A percentile compares a stretch with the other conserved stretches of the same genome.
Evolutionary conservation across 2,113 vertebrate species (phyloP).

Genomic region (Etheostoma cragini): DNA sequence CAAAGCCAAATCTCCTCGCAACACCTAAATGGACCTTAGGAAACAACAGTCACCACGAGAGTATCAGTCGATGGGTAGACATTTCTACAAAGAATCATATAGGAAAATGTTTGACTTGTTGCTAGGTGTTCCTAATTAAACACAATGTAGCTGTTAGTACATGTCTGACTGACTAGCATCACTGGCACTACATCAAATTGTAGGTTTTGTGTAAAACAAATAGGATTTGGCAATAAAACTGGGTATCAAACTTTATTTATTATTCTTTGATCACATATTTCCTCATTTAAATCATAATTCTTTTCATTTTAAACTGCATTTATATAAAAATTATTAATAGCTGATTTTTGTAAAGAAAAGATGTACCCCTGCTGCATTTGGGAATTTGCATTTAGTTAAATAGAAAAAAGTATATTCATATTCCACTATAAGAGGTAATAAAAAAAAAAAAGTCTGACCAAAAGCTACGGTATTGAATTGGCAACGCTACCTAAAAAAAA

Average conservation of each 20-base stretch:
- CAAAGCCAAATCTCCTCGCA: slow-evolving; percentile 91
- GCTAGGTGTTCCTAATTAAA: neutral
- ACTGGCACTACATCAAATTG: neutral
- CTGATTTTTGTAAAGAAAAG: neutral
- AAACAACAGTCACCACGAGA: neutral
- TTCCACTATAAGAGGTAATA: too few relatives aligned
- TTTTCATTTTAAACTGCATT: neutral
- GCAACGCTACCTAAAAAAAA: neutral
- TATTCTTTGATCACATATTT: neutral
- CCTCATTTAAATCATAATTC: neutral
- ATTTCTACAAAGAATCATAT: neutral
- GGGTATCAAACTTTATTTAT: too few relatives aligned
- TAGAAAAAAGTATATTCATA: too few relatives aligned
- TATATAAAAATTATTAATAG: neutral
- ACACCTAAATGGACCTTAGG: slow-evolving; percentile 89
- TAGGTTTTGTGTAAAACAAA: neutral
- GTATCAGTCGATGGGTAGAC: neutral
- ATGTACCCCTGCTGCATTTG: neutral
- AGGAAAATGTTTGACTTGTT: neutral
- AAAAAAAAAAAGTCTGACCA: neutral
- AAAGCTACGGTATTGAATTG: neutral
- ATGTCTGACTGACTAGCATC: neutral
- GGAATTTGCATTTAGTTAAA: too few relatives aligned
- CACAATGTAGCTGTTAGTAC: neutral
- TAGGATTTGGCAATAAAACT: neutral